Base-by-base conservation (phyloP, 1,140 invertebrate genomes). In the Agraylea sexmaculata region DNA sequence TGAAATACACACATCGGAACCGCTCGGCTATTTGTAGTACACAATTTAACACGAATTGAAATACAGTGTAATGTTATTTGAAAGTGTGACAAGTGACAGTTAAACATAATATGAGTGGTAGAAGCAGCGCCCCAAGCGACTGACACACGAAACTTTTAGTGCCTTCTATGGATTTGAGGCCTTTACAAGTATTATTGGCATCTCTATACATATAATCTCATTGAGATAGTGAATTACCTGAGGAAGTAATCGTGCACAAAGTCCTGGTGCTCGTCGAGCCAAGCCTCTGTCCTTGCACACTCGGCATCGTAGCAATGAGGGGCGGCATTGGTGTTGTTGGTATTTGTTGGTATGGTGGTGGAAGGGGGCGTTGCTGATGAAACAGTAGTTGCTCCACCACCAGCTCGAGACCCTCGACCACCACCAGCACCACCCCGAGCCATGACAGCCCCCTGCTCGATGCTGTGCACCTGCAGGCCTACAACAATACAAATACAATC, bases 221-320 rank as follows among this genome's bases (percentile, higher is more conserved):
- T n/a, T 13, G 21, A 27, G 6, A 20, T 15, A 13, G 4, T n/a
- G 19, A 47, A 54, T 58, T 53, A 89, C 84, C 87, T 85, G 52
- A 92, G 74, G 60, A 95, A 92, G 66, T 95, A 96, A 59, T 93
- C 87, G 55, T 90, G 82, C 40, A 88, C 80, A 62, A 95, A 96
- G 58, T 91, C 86, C 41, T 86, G 88, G 66, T 96, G 89, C 58
- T 94, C 89, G 65, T 96, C 91, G 33, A 96, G 75, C 91, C 91
- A 96, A 43, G 87, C 75, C 62, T 91, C 86, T 62, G 89, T 86
- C 28, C 78, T 73, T 10, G 84, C 81, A 58, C 83, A 86, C 59
- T 89, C 83, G 21, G 81, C 75, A 62, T 88, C 82, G 60, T 86
- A 86, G 55, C 69, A 66, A 60, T 67, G 57, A 56, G 68, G 50